These are phyloP conservation scores for Acomys russatus DNA, from an alignment of 2,797 vertebrate genomes.

Conservation along the genomic window DNA sequence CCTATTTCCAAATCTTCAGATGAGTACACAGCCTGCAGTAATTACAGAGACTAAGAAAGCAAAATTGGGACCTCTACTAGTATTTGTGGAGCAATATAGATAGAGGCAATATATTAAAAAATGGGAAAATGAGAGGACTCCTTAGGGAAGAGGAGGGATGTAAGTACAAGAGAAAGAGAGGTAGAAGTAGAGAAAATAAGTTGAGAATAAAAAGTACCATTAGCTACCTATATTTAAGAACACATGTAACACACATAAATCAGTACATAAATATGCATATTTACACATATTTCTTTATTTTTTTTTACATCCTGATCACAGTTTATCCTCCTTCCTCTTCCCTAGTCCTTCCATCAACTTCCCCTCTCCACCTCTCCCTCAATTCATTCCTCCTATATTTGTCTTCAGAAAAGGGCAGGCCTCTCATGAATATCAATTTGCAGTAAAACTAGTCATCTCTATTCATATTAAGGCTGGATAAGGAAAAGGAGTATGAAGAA, in stretches of 20 bases:
- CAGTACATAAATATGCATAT: background rate
- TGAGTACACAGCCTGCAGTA: background rate
- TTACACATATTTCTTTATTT: background rate
- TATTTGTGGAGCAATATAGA: background rate
- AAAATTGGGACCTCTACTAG: background rate
- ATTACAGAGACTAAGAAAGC: background rate
- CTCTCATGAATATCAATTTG: background rate
- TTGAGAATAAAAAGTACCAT: background rate
- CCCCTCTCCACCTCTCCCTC: background rate
- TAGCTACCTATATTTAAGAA: background rate
- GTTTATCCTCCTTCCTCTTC: background rate
- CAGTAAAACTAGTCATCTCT: background rate
- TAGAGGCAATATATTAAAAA: background rate
- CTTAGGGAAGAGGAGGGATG: background rate
- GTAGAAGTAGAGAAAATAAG: background rate
- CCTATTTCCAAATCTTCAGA: background rate
- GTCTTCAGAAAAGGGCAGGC: background rate
- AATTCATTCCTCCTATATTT: background rate
- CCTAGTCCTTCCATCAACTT: background rate
- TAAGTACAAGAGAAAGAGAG: background rate
- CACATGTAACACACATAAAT: background rate
- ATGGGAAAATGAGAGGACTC: no score
- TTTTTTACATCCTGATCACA: background rate
- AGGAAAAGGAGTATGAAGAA: background rate
- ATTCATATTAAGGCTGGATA: background rate